Evolutionary conservation across 1,140 invertebrate genomes (phyloP).

Genomic region (Cydia splendana): DNA sequence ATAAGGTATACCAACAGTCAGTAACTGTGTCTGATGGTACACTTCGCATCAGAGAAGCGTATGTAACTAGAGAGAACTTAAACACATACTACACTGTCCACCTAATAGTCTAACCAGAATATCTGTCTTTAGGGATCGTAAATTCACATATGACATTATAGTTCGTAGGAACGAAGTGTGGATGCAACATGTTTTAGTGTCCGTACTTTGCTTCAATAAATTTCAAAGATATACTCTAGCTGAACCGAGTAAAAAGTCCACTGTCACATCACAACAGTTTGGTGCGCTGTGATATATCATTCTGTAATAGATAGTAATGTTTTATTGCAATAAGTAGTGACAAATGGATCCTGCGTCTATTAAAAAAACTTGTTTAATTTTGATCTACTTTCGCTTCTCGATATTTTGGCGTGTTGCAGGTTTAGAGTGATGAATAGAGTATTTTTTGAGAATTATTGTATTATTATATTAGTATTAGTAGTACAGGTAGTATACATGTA

Average conservation of each 20-base stretch:
- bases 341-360: background rate
- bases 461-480: too few relatives aligned
- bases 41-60: too few relatives aligned
- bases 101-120: too few relatives aligned
- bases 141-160: background rate
- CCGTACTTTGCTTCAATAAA: slow-evolving; percentile 6
- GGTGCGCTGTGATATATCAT: slow-evolving; percentile 1
- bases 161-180: background rate
- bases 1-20: too few relatives aligned
- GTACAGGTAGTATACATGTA: too few relatives aligned
- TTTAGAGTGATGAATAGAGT: too few relatives aligned
- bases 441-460: too few relatives aligned
- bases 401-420: background rate
- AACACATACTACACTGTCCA: too few relatives aligned
- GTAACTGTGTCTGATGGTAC: too few relatives aligned
- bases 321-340: background rate
- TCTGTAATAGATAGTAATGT: background rate
- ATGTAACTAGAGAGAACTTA: too few relatives aligned
- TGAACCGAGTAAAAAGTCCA: background rate
- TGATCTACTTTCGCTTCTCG: background rate
- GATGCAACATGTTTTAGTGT: slow-evolving; percentile 1
- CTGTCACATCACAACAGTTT: slow-evolving; percentile 8
- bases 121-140: background rate
- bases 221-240: slow-evolving; percentile 1
- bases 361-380: background rate